Base-by-base conservation (phyloP, 2,888 invertebrate species). In the Pyrgus malvae region DNA sequence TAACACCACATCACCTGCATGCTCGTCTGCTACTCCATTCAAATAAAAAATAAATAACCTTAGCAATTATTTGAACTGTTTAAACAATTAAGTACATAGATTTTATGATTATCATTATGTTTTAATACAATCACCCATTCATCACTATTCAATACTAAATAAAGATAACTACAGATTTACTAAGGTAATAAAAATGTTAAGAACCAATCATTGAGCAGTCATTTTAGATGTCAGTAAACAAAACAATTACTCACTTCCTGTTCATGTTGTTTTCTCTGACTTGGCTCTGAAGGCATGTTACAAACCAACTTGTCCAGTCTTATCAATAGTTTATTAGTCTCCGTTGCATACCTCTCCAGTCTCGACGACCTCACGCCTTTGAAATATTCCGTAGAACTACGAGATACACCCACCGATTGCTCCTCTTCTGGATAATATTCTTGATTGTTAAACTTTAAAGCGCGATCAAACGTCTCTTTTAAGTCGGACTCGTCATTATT, bases 321-420 rank as follows among this genome's bases (percentile, higher is more conserved):
- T 74, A 99, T 98, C 45, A 99, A 92, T 53, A 99, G 86, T 81
- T 98, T 98, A 80, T 99, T 99, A 1, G 98, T 99, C 87, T 99
- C 98, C 7, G 96, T 94, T 0, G 98, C 96, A 75, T 96, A 96
- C 67, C 97, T 93, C 82, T 99, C 98, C 56, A 98, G 89, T 48
- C 90, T 76, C 0, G 87, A 89, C 1, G 91, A 90, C 62, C 93
- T 78, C 12, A 94, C 91, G 9, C 92, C 92, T 72, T 94, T 96
- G 75, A 97, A 97, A 72, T 93, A 93, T 41, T 94, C 94, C 4
- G 94, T 94, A 65, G 96, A 94, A 58, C 92, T 93, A 42, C 91
- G 90, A 2, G 84, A 91, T 37, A 89, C 85, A 61, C 97, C 95
- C 60, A 94, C 77, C 50, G 93, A 92, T 78, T 96, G 86, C 48